These are phyloP conservation scores for Papilio xuthus DNA, from an alignment of 1,140 invertebrate species.

Conservation along the genomic window DNA sequence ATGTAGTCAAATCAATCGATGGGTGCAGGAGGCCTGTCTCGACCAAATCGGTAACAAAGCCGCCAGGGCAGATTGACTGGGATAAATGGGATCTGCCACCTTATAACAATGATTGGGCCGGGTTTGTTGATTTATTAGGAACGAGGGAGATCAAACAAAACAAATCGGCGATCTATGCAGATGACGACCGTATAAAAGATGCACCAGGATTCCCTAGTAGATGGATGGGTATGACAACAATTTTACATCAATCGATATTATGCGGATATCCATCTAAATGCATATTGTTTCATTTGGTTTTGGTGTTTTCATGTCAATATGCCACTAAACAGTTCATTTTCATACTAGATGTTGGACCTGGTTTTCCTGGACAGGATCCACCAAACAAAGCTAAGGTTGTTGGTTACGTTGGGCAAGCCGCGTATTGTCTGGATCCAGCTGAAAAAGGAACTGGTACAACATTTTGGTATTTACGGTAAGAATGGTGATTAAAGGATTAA, in stretches of 20 bases:
- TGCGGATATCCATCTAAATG: neutral
- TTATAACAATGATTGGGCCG: neutral
- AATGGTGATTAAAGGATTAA: neutral
- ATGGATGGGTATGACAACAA: neutral
- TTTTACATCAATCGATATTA: neutral
- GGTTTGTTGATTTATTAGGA: slow-evolving; percentile 25
- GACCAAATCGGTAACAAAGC: no score
- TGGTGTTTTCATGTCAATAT: neutral
- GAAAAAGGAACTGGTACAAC: slow-evolving; percentile 15
- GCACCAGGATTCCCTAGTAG: neutral
- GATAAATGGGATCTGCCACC: slow-evolving; percentile 4
- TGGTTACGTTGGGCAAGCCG: neutral
- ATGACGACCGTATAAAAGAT: neutral
- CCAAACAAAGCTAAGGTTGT: neutral
- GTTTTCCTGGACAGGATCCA: neutral
- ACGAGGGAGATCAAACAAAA: neutral
- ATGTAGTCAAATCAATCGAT: neutral
- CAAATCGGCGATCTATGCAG: neutral
- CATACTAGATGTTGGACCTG: neutral
- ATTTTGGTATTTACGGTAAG: slow-evolving; percentile 17
- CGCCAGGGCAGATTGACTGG: neutral
- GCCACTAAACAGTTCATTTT: neutral
- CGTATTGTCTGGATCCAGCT: neutral
- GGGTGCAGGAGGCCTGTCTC: neutral
- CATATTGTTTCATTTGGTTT: neutral